Evolutionary conservation across 1,140 invertebrate genomes (phyloP).

Genomic region (Ceratina japonica): DNA sequence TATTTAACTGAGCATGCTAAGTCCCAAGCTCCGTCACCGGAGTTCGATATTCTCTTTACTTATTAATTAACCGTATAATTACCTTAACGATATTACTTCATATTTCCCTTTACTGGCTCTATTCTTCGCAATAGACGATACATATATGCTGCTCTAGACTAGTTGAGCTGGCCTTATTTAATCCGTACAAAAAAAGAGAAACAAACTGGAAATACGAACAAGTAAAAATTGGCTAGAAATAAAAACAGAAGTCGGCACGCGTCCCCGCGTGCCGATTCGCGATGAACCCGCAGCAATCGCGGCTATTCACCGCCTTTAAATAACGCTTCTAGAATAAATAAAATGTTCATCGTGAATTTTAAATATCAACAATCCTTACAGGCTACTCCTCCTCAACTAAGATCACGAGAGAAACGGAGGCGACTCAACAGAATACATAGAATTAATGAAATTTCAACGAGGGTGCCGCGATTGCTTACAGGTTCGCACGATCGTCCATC

Average conservation of each 20-base stretch:
- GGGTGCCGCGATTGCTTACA: conserved; percentile 9
- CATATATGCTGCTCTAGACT: conserved; percentile 78
- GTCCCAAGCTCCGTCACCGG: conserved; percentile 79
- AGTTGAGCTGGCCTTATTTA: conserved; percentile 78
- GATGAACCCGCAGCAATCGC: conserved; percentile 71
- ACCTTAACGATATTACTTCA: conserved; percentile 58
- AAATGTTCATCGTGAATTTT: background rate
- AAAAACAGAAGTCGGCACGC: conserved; percentile 60
- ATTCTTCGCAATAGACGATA: conserved; percentile 68
- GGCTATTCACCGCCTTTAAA: too few species aligned
- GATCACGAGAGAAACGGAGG: background rate
- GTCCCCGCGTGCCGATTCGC: conserved; percentile 47
- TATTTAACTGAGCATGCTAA: conserved; percentile 80
- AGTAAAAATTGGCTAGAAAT: conserved; percentile 72
- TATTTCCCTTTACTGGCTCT: conserved; percentile 71
- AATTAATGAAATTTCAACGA: conserved; percentile 8
- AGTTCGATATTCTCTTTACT: conserved; percentile 74
- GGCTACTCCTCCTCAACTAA: background rate
- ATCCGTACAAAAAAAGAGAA: conserved; percentile 56
- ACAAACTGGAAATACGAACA: conserved; percentile 73
- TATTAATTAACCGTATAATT: conserved; percentile 57
- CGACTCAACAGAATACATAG: conserved; percentile 1
- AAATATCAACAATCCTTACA: conserved; percentile 27
- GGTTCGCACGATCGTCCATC: conserved; percentile 33
- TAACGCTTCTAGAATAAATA: conserved; percentile 14